A percentile compares a stretch with the other conserved stretches of the same genome.
Conservation (phyloP, 2,888 invertebrate species). For the Cantharis nigra region DNA sequence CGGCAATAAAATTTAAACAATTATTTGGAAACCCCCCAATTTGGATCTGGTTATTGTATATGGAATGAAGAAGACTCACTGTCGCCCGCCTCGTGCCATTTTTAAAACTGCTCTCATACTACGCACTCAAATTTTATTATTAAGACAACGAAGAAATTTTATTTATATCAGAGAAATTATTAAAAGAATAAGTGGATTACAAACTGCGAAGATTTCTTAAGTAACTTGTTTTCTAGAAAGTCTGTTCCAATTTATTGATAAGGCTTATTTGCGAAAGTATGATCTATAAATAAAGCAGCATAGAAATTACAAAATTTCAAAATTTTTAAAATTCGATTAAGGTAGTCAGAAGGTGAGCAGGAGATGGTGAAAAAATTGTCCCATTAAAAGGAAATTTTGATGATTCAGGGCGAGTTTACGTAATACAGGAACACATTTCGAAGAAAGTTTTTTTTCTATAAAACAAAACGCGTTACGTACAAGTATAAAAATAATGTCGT, state of each 20-base stretch:
- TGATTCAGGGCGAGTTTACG: not conserved
- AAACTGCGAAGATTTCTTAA: not conserved
- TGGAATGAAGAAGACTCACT: not conserved
- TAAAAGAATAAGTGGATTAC: not conserved
- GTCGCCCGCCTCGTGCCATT: not conserved
- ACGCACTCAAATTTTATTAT: too few species aligned
- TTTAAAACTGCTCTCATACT: too few species aligned
- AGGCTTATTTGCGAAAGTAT: not conserved
- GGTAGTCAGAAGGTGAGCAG: not conserved
- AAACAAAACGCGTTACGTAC: not conserved
- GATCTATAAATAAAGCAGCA: not conserved
- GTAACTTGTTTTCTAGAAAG: not conserved
- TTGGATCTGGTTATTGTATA: not conserved
- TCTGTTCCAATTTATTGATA: not conserved
- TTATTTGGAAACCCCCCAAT: not conserved
- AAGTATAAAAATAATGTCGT: not conserved
- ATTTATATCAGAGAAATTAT: not conserved
- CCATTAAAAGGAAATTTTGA: not conserved
- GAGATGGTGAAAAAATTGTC: not conserved
- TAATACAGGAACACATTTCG: not conserved
- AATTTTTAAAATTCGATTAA: too few species aligned
- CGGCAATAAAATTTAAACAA: not conserved
- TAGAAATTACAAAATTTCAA: not conserved
- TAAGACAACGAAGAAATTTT: not conserved
- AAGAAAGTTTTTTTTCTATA: not conserved